Evolutionary conservation across 2,888 invertebrate genomes (phyloP).

Genomic region (Epirrita christyi): DNA sequence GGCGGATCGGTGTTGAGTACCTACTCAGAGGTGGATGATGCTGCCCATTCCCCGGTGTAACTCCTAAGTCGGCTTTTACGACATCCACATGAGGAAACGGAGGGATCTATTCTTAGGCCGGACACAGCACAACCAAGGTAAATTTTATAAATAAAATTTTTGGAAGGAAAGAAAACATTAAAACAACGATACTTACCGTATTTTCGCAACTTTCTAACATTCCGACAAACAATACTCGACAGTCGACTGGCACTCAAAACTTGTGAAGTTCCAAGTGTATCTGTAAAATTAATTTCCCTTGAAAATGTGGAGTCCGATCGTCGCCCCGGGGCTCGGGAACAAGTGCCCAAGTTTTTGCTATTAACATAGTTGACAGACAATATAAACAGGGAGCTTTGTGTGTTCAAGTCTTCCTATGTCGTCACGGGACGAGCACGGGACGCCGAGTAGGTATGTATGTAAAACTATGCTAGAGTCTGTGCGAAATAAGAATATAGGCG

Average conservation of each 20-base stretch:
- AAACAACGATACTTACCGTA: constrained; percentile 15
- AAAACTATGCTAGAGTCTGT: too few relatives aligned
- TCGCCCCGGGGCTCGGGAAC: constrained; percentile 36
- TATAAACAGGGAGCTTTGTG: constrained; percentile 28
- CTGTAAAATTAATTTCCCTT: constrained; percentile 42
- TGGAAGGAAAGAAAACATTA: constrained; percentile 10
- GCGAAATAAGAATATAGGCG: too few relatives aligned
- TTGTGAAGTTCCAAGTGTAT: constrained; percentile 38
- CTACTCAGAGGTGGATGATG: too few relatives aligned
- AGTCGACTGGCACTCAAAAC: constrained; percentile 25
- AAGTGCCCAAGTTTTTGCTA: constrained; percentile 40
- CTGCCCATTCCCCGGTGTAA: too few relatives aligned
- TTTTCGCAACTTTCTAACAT: constrained; percentile 21
- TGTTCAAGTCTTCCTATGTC: neutral
- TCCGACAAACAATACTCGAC: constrained; percentile 31
- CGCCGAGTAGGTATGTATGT: too few relatives aligned
- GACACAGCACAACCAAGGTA: too few relatives aligned
- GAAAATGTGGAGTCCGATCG: constrained; percentile 41
- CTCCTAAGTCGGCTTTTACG: too few relatives aligned
- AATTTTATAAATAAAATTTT: neutral
- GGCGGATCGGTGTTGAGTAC: too few relatives aligned
- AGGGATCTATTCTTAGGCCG: too few relatives aligned
- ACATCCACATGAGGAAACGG: too few relatives aligned
- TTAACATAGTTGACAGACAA: constrained; percentile 46
- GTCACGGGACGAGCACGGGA: constrained; percentile 5